Evolutionary conservation across 2,113 vertebrate species (phyloP), one percentile per base, ranked within the genome.

Genomic region (Hyaena hyaena): DNA sequence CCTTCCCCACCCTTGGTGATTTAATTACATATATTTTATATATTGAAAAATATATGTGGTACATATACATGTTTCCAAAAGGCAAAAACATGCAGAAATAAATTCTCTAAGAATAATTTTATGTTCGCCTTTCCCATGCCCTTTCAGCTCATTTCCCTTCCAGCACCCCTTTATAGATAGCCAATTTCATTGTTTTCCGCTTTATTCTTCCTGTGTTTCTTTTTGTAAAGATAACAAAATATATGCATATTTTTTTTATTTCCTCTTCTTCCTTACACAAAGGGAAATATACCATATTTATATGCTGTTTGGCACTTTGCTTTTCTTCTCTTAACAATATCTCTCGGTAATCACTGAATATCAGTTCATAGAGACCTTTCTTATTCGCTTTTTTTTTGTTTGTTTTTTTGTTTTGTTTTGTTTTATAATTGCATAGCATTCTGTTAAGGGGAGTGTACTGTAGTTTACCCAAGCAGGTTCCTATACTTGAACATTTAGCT

Each of bases 141-240:
- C 3, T 45, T 53, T 69, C 16, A 39, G 15, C 19, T 7, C 7
- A 15, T 21, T 84, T n/a, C 53, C 68, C 28, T 58, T 26, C 31
- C 33, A 61, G 35, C 23, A 19, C 43, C 55, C 2, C 4, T 61
- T 0, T 35, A 17, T 23, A 79, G 15, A 21, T 48, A n/a, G 53
- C 53, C 45, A 24, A 28, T 39, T 33, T 77, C 43, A 69, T 4
- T 69, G 43, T 65, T 76, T 74, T 33, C 43, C 71, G 16, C 2
- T 31, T 82, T 90, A 71, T 58, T 45, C 9, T 71, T 39, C 7
- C 24, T 28, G 9, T 76, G 11, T 68, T 93, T 68, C 24, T 77
- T 84, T 76, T 61, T 50, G 7, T 77, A 83, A 95, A 95, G 83
- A 87, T 43, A 86, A 66, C 87, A 21, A 58, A n/a, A 24, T n/a